Conservation (phyloP, 2,888 invertebrate genomes). For the Disparrhopalites patrizii region DNA sequence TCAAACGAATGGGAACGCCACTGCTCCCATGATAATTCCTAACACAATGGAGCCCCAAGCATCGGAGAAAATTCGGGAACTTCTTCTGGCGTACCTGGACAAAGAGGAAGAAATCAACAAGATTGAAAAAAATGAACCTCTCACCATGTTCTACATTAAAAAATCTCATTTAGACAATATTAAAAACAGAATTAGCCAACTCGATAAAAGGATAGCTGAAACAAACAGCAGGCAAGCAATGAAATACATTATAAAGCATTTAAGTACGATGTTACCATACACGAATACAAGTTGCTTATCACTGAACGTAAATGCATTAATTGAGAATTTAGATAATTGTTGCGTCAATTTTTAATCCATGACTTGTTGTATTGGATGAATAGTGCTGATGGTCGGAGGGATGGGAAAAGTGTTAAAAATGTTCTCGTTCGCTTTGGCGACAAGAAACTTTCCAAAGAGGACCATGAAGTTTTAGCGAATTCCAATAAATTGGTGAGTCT, state of each 20-base stretch:
- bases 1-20: background rate
- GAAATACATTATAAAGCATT: conserved; percentile 1
- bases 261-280: too few relatives aligned
- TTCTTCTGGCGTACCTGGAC: conserved; percentile 37
- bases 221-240: conserved; percentile 13
- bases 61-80: conserved; percentile 9
- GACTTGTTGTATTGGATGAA: background rate
- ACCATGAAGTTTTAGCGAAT: conserved; percentile 42
- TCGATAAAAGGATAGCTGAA: conserved; percentile 24
- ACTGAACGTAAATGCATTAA: too few relatives aligned
- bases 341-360: background rate
- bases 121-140: conserved; percentile 43
- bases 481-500: conserved; percentile 43
- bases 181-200: conserved; percentile 32
- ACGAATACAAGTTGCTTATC: too few relatives aligned
- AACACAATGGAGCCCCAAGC: background rate
- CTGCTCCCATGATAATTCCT: background rate
- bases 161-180: conserved; percentile 41
- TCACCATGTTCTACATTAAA: conserved; percentile 46
- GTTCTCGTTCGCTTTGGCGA: conserved; percentile 36
- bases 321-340: background rate
- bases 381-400: background rate
- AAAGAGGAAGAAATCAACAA: conserved; percentile 39
- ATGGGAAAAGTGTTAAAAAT: conserved; percentile 22
- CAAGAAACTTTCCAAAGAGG: conserved; percentile 35